Evolutionary conservation across 1,140 invertebrate species (phyloP).

Genomic region (Polypedilum pembai): DNA sequence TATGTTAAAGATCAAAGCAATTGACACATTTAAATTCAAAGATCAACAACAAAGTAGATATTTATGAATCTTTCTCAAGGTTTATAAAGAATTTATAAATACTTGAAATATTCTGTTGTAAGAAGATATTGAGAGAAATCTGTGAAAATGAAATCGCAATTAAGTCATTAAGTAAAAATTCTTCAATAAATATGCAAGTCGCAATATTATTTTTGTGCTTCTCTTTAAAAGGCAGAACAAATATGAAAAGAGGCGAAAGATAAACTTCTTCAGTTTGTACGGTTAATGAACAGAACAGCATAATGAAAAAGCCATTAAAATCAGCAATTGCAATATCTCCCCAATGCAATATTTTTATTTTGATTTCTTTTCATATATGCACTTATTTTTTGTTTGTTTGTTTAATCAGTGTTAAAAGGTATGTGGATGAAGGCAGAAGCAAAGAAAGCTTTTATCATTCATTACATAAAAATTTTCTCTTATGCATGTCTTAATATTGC

Average conservation of each 20-base stretch:
- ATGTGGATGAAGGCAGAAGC: neutral
- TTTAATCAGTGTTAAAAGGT: conserved; percentile 1
- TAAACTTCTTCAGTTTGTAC: neutral
- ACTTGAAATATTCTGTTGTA: neutral
- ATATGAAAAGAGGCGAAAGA: too few relatives aligned
- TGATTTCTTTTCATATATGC: too few relatives aligned
- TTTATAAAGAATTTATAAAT: neutral
- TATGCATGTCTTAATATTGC: conserved; percentile 5
- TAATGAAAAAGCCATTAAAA: conserved; percentile 26
- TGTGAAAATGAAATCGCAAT: conserved; percentile 24
- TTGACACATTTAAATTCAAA: too few relatives aligned
- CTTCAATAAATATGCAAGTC: neutral
- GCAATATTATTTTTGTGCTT: too few relatives aligned
- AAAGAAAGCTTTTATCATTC: neutral
- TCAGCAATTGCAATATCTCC: neutral
- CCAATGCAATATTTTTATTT: too few relatives aligned
- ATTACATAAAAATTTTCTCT: neutral
- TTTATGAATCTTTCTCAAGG: too few relatives aligned
- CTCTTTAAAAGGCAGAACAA: too few relatives aligned
- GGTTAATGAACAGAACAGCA: conserved; percentile 27
- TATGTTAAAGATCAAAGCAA: too few relatives aligned
- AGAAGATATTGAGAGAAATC: neutral
- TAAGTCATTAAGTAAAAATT: conserved; percentile 16
- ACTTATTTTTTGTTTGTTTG: neutral
- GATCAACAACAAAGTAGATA: too few relatives aligned